Percentiles rank a stretch among this genome's conserved stretches.
These are phyloP conservation scores for Knipowitschia caucasica DNA, from an alignment of 2,797 vertebrate genomes.

Conservation along the genomic window DNA sequence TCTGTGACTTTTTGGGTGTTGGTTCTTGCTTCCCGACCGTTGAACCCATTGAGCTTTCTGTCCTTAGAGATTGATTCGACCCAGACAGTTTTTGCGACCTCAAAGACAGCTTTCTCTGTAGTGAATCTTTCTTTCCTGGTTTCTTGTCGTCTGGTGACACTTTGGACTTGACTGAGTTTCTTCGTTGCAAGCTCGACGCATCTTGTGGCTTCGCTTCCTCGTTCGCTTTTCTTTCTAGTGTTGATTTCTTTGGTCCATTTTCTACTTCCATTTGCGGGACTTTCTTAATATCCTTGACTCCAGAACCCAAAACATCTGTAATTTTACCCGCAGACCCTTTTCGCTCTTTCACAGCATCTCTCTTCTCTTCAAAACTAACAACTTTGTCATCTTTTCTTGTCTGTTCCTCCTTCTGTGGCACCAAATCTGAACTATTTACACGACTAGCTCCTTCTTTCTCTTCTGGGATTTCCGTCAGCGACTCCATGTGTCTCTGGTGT, in stretches of 20 bases:
- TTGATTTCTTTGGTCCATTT: constrained; percentile 1
- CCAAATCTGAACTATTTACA: constrained; percentile 16
- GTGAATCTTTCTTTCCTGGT: constrained; percentile 39
- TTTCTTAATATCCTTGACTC: constrained; percentile 26
- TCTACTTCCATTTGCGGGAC: background rate
- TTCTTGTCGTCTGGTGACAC: constrained; percentile 45
- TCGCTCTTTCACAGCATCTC: constrained; percentile 2
- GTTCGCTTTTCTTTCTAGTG: constrained; percentile 11
- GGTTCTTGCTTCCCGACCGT: constrained; percentile 8
- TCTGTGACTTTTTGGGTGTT: constrained; percentile 20
- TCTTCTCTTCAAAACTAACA: constrained; percentile 9
- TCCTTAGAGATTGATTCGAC: constrained; percentile 15
- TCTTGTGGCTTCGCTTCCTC: constrained; percentile 18
- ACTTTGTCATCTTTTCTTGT: constrained; percentile 10
- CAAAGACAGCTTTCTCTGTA: constrained; percentile 37
- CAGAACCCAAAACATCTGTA: constrained; percentile 1
- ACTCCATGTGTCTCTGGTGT: constrained; percentile 80
- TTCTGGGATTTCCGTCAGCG: constrained; percentile 83
- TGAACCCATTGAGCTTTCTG: constrained; percentile 16
- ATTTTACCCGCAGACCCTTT: background rate
- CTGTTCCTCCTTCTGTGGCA: background rate
- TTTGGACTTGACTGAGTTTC: constrained; percentile 43
- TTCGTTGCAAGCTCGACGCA: constrained; percentile 36
- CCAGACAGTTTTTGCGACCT: constrained; percentile 18
- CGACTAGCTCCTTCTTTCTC: constrained; percentile 74